phyloP scores from a whole-genome alignment of 2,888 invertebrate species.

The Apomyelois bistriatella region DNA sequence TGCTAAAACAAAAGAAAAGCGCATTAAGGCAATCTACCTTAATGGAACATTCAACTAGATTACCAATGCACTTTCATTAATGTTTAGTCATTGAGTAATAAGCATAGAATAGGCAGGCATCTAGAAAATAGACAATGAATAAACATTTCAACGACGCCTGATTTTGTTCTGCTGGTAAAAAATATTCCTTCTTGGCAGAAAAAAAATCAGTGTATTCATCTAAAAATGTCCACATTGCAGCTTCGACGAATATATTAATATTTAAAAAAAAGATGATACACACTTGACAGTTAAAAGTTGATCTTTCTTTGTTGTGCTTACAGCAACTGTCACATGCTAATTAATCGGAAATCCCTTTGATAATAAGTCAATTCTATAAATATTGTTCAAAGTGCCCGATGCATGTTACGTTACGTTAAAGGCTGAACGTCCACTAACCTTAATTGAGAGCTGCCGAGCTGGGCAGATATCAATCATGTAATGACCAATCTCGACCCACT shows the following conservation, averaged over 20 bases:
- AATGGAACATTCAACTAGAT: conserved; percentile 10
- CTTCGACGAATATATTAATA: too few relatives aligned
- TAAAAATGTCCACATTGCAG: too few relatives aligned
- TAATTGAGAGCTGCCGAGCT: conserved; percentile 2
- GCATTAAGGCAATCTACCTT: conserved; percentile 4
- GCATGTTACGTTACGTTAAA: neutral
- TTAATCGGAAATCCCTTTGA: neutral
- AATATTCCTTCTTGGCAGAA: too few relatives aligned
- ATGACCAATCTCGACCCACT: conserved; percentile 1
- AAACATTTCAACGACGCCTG: too few relatives aligned
- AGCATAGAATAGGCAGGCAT: neutral
- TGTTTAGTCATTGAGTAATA: neutral
- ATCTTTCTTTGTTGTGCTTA: too few relatives aligned
- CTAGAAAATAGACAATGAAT: neutral
- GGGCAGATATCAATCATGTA: conserved; percentile 1
- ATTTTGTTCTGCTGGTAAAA: too few relatives aligned
- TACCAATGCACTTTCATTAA: conserved; percentile 9
- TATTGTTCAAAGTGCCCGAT: neutral
- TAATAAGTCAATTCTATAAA: neutral
- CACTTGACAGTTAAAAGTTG: too few relatives aligned
- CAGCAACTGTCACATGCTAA: too few relatives aligned
- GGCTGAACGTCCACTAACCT: neutral
- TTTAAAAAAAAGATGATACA: too few relatives aligned
- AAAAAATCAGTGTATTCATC: too few relatives aligned
- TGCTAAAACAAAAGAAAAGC: neutral